phyloP scores from a whole-genome alignment of 2,113 vertebrate species.

The Oophaga pumilio region DNA sequence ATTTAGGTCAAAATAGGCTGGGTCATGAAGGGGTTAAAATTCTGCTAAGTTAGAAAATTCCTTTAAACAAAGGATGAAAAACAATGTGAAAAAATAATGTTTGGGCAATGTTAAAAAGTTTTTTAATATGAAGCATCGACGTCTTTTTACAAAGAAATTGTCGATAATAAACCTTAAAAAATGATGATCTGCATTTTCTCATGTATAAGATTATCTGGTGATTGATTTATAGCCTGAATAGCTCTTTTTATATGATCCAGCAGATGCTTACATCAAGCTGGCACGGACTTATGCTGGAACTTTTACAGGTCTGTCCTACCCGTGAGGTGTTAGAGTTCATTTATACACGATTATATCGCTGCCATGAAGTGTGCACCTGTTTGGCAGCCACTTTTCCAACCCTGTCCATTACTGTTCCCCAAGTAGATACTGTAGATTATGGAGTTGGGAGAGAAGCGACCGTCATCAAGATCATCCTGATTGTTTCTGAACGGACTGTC shows the following conservation, averaged over 20 bases:
- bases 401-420: neutral
- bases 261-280: constrained; percentile 6
- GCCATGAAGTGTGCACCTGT: constrained; percentile 12
- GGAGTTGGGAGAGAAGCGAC: neutral
- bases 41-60: too few species aligned
- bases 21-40: too few species aligned
- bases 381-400: neutral
- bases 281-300: neutral
- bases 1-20: too few species aligned
- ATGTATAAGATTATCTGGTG: neutral
- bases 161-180: neutral
- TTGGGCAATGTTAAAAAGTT: neutral
- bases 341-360: neutral
- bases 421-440: neutral
- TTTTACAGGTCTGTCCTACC: constrained; percentile 9
- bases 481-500: neutral
- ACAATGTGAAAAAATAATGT: neutral
- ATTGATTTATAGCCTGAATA: constrained; percentile 13
- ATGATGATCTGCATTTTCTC: neutral
- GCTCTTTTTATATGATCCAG: neutral
- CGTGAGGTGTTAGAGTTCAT: neutral
- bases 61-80: too few species aligned
- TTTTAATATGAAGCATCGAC: neutral
- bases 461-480: neutral
- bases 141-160: neutral